Conservation (phyloP, 1,140 invertebrate species). For the Neodiprion fabricii region DNA sequence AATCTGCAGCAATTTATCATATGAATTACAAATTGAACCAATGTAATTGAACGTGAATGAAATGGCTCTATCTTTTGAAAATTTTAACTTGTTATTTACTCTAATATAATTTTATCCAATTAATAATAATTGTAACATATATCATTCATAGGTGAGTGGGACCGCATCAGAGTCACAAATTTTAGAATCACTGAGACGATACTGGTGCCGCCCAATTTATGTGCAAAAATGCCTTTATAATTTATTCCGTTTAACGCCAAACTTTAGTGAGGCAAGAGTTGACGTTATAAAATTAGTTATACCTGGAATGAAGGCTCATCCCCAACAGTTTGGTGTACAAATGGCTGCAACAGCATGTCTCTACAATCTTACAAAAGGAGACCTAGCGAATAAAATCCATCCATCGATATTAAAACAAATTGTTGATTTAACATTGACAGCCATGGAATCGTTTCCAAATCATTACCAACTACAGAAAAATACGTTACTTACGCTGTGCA, state of each 20-base stretch:
- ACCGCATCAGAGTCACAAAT: slow-evolving; percentile 70
- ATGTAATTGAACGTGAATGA: too few relatives aligned
- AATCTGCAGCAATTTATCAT: too few relatives aligned
- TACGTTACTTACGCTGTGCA: slow-evolving; percentile 77
- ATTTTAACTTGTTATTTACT: too few relatives aligned
- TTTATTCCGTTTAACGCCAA: slow-evolving; percentile 72
- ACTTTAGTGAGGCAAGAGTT: slow-evolving; percentile 66
- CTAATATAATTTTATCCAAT: too few relatives aligned
- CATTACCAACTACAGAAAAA: slow-evolving; percentile 81
- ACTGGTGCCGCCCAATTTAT: slow-evolving; percentile 68
- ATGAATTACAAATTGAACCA: too few relatives aligned
- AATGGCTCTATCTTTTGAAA: too few relatives aligned
- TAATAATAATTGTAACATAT: too few relatives aligned
- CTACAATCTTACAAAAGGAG: slow-evolving; percentile 79
- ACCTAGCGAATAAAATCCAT: slow-evolving; percentile 72
- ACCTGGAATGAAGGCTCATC: slow-evolving; percentile 73
- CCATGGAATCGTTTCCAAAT: slow-evolving; percentile 78
- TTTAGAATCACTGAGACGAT: slow-evolving; percentile 69
- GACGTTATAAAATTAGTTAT: slow-evolving; percentile 78
- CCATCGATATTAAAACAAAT: slow-evolving; percentile 71
- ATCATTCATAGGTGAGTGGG: slow-evolving; percentile 66
- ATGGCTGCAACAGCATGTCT: slow-evolving; percentile 84
- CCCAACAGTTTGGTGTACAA: slow-evolving; percentile 73
- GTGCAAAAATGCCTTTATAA: slow-evolving; percentile 78
- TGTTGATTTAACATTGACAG: slow-evolving; percentile 72